Base-by-base conservation (phyloP, 2,888 invertebrate genomes). In the Mesopsocus fuscifrons region DNA sequence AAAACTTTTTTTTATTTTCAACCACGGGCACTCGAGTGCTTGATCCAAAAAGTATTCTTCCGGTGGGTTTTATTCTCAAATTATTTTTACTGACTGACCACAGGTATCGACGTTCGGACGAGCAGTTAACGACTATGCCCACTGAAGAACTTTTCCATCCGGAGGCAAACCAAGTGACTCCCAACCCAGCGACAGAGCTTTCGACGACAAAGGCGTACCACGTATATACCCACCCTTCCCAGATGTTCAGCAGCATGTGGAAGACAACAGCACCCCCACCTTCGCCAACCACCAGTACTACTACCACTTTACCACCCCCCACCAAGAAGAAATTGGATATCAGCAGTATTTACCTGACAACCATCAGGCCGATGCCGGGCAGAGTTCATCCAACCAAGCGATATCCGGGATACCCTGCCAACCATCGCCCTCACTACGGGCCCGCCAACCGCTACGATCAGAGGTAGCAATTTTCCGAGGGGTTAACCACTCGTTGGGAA, bases 201-300 rank as follows among this genome's bases (percentile, higher is more conserved):
- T 26, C 26, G 8, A 26, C 26, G 26, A 26, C 26, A 26, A 26
- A 20, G 20, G 20, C 38, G n/a, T 38, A 38, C 20, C 38, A 17
- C 16, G 38, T 38, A n/a, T 38, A 38, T 20, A 21, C 38, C 5
- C 15, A 38, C 21, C 38, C 38, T 3, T n/a, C 38, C 18, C 38
- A 38, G 15, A 34, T 34, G 17, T 38, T 18, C 38, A 16, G 21
- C 18, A 38, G 11, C 11, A 26, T 26, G 11, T 26, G 26, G 26
- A 26, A 26, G 26, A 26, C 26, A 11, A 26, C 26, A 26, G 26
- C 26, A 11, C 26, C 26, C 11, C 26, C 26, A 11, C 8, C 11
- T 26, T 26, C 26, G 8, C n/a, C n/a, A n/a, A 26, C 26, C 11
- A 26, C 26, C 8, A 26, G 26, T 11, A 26, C 26, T 9, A 26